Base-by-base conservation (phyloP, 2,113 vertebrate species). In the Meles meles region DNA sequence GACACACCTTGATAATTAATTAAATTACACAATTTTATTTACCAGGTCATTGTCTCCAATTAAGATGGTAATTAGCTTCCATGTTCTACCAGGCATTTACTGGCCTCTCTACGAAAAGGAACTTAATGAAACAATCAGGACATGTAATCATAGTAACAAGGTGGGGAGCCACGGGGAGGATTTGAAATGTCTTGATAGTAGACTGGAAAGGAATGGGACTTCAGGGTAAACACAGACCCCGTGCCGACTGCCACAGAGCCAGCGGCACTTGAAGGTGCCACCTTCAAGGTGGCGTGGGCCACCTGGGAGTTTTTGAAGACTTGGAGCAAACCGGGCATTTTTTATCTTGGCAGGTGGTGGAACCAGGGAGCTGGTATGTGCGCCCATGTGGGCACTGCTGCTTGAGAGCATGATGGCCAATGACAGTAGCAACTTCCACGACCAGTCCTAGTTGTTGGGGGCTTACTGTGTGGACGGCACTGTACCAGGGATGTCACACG, bases 61-160 rank as follows among this genome's bases (percentile, higher is more conserved):
- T 97, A 97, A 93, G 74, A 92, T 88, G 83, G 92, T 96, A 97
- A 97, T 97, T 96, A 96, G 63, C 71, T 97, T 84, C 47, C 31
- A 74, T 44, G 15, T 96, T 84, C 80, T 93, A 91, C 52, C 69
- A 93, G 67, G 65, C 42, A 85, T 94, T 95, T 93, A 88, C 71
- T 90, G 93, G 42, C 14, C 71, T 72, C 61, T 97, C 80, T 92
- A 31, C 42, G 76, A 96, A 90, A 93, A 90, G 80, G 74, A n/a
- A 47, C 44, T 93, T 96, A 97, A 96, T 95, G 95, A 97, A 80
- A 97, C 37, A 80, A 97, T 97, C 49, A 92, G 67, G 92, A 96
- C 20, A 69, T 69, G 44, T 49, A 90, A 90, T 92, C 72, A 59
- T 52, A 49, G 89, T 92, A 97, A 92, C 57, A 72, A 93, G 39